Evolutionary conservation across 2,888 invertebrate genomes (phyloP), one percentile per base, ranked within the genome.

Genomic region (Aleiodes alternator): DNA sequence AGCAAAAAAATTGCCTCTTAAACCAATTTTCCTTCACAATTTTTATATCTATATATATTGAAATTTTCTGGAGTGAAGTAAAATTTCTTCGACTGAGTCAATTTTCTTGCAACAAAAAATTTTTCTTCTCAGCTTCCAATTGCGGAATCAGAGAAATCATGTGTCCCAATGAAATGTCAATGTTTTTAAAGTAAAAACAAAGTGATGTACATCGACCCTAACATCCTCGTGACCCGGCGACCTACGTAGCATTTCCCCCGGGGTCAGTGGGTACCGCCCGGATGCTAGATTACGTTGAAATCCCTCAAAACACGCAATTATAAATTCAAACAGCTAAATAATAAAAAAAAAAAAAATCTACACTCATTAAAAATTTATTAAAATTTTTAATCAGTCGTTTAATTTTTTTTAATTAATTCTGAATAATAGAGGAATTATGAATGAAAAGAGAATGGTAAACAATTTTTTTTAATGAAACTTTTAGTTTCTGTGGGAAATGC

Each of bases 171-270:
- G 38, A 16, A 55, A 23, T 31, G 11, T 31, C 11, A 34, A 43
- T 38, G 1, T 23, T 23, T 64, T 12, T 16, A 64, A 23, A 64
- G 34, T 12, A 12, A 64, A 64, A 64, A 64, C 64, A 64, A 64
- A 68, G 50, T 68, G 31, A 51, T 82, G 82, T 83, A 82, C 84
- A 81, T 79, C 82, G 84, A 82, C 84, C 84, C 82, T 83, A 83
- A 31, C 82, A 83, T 79, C 82, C 82, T 82, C 81, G 84, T 86
- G 85, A 86, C 85, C 85, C 79, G 82, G 75, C 82, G 84, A 84
- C 84, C 82, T 70, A 79, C 78, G 82, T 81, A 78, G 78, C 80
- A 73, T 76, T 75, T 75, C 76, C 81, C 83, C 81, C 82, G 81
- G 76, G 84, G 82, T 85, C 84, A 83, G 77, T 73, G 79, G 71